Evolutionary conservation across 1,140 invertebrate genomes (phyloP), one percentile per base, ranked within the genome.

Genomic region (Mizuhopecten yessoensis): DNA sequence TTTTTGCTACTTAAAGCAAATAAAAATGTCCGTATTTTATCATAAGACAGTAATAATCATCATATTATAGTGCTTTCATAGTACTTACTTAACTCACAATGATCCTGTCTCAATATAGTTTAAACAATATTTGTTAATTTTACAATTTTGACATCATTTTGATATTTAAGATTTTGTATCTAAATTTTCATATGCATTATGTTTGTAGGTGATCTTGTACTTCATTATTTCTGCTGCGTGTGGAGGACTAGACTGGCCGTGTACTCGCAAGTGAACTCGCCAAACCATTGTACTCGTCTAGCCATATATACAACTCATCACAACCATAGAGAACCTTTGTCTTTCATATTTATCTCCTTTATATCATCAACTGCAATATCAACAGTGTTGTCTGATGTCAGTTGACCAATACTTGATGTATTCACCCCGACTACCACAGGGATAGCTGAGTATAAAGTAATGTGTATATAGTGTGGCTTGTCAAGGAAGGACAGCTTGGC

Each of bases 191-290:
- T 39, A 39, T 39, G 5, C 36, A 7, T 39, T 39, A 13, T 87
- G 87, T 88, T 97, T 97, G 17, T 94, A 98, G 97, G 95, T 97
- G 89, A 97, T 98, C 7, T 96, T 99, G n/a, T 99, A 99, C 96
- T 97, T 99, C 89, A 98, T 99, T 89, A 97, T 98, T 1, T 98
- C 98, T 11, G 98, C 99, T 96, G 97, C 98, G 10, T 99, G 98
- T 95, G 98, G 98, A 87, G 98, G 98, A 15, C 96, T 98, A 3
- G 97, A 97, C 91, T 99, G 98, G 98, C 95, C 93, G 0, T 94
- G 93, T 88, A 94, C 93, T 20, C 91, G 91, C 10, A 93, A 94
- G 34, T 92, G 57, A 91, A 88, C 34, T 36, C 29, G n/a, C 33
- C 36, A 33, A 34, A 34, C 86, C 57, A 29, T 75, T 29, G 57